Conservation (phyloP, 2,888 invertebrate species). For the Chymomyza fuscimana region DNA sequence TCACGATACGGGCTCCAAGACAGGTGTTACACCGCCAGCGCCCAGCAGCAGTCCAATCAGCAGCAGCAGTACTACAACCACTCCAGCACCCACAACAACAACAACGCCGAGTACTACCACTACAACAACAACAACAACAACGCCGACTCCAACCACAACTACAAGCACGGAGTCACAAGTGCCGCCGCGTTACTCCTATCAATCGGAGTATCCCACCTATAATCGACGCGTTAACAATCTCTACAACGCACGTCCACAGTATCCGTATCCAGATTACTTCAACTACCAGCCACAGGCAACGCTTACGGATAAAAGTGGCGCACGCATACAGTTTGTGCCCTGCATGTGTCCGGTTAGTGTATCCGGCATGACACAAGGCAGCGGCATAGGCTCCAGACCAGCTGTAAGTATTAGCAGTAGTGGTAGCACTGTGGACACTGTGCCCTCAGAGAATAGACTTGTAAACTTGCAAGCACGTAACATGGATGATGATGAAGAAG, state of each 20-base stretch:
- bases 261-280: conserved; percentile 78
- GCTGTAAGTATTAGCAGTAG: conserved; percentile 25
- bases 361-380: conserved; percentile 39
- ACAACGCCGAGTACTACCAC: conserved; percentile 44
- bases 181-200: conserved; percentile 38
- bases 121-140: conserved; percentile 32
- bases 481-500: conserved; percentile 32
- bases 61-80: conserved; percentile 12
- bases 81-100: conserved; percentile 44
- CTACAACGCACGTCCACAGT: conserved; percentile 72
- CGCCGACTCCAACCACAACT: conserved; percentile 39
- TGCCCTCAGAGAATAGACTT: conserved; percentile 14
- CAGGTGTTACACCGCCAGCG: conserved; percentile 53
- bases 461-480: conserved; percentile 45
- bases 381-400: conserved; percentile 34
- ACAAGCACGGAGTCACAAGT: conserved; percentile 23
- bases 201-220: conserved; percentile 69
- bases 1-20: conserved; percentile 41
- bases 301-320: conserved; percentile 41
- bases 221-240: conserved; percentile 69
- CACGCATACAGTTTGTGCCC: conserved; percentile 74
- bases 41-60: conserved; percentile 15
- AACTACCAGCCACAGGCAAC: conserved; percentile 53
- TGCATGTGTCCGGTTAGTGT: conserved; percentile 78
- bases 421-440: not conserved